phyloP scores from a whole-genome alignment of 2,888 invertebrate genomes.

The Drosophila subquinaria region DNA sequence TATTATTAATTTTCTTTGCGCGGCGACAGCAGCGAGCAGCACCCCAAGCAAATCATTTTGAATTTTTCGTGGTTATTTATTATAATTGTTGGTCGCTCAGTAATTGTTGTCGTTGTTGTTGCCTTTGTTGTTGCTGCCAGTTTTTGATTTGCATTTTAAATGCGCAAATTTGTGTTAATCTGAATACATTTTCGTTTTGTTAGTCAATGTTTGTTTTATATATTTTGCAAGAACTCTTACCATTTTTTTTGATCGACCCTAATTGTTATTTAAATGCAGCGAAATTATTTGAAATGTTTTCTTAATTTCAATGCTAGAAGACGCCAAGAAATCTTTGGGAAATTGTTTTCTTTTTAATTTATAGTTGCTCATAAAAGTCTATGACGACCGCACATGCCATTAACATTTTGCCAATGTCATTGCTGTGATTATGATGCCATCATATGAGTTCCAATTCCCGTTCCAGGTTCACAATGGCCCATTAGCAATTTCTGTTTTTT shows the following conservation, averaged over 20 bases:
- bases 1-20: slow-evolving; percentile 78
- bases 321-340: slow-evolving; percentile 20
- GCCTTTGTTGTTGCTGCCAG: slow-evolving; percentile 36
- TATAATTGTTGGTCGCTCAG: slow-evolving; percentile 65
- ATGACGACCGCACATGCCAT: slow-evolving; percentile 29
- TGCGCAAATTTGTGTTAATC: slow-evolving; percentile 68
- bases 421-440: slow-evolving; percentile 61
- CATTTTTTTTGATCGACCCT: slow-evolving; percentile 33
- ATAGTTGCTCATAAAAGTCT: slow-evolving; percentile 62
- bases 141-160: slow-evolving; percentile 73
- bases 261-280: slow-evolving; percentile 71
- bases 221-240: neutral
- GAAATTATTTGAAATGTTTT: slow-evolving; percentile 61
- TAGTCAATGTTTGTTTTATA: slow-evolving; percentile 39
- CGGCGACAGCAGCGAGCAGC: slow-evolving; percentile 11
- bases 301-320: slow-evolving; percentile 14
- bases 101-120: slow-evolving; percentile 36
- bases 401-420: slow-evolving; percentile 70
- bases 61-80: slow-evolving; percentile 69
- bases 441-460: slow-evolving; percentile 31
- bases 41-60: slow-evolving; percentile 61
- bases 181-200: slow-evolving; percentile 36
- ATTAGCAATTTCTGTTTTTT: slow-evolving; percentile 41
- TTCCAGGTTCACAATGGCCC: slow-evolving; percentile 31
- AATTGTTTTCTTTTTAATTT: slow-evolving; percentile 75